Evolutionary conservation across 2,888 invertebrate species (phyloP).

Genomic region (Zygaena filipendulae): DNA sequence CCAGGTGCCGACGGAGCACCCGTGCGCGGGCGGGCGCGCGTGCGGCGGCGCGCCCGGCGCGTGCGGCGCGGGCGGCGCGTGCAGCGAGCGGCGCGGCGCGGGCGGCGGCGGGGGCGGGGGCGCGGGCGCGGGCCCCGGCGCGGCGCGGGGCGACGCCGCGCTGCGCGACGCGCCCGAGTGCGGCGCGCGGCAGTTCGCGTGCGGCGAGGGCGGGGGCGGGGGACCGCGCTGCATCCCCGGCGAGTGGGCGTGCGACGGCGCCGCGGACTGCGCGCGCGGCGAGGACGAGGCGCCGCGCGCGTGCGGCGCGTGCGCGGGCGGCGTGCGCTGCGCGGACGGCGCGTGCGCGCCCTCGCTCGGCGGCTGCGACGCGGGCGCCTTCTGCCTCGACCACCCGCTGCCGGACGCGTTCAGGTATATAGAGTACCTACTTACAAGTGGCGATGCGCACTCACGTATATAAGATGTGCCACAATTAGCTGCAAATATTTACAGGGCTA

Average conservation of each 20-base stretch:
- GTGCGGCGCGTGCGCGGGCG: conserved; percentile 76
- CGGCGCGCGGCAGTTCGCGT: conserved; percentile 24
- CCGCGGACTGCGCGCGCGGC: conserved; percentile 84
- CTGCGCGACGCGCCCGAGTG: conserved; percentile 33
- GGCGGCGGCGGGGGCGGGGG: conserved; percentile 51
- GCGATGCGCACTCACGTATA: too few species aligned
- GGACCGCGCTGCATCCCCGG: conserved; percentile 51
- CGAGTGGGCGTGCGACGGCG: conserved; percentile 77
- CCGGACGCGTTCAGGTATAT: conserved; percentile 44
- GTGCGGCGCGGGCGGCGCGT: conserved; percentile 62
- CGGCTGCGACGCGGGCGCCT: conserved; percentile 69
- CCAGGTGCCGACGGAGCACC: conserved; percentile 63
- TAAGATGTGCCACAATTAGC: too few species aligned
- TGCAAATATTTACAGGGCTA: too few species aligned
- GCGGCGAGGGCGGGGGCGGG: conserved; percentile 69
- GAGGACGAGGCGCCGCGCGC: conserved; percentile 68
- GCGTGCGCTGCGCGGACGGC: conserved; percentile 71
- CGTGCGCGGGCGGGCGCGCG: conserved; percentile 36
- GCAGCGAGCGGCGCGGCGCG: conserved; percentile 56
- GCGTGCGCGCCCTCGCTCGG: conserved; percentile 74
- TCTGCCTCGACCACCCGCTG: conserved; percentile 43
- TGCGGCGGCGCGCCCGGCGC: conserved; percentile 30
- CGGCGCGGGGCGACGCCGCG: too few species aligned
- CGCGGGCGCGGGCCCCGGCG: conserved; percentile 67
- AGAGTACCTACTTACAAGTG: too few species aligned